A percentile compares a stretch with the other conserved stretches of the same genome.
phyloP scores from a whole-genome alignment of 2,888 invertebrate genomes.

The Acronicta leporina region DNA sequence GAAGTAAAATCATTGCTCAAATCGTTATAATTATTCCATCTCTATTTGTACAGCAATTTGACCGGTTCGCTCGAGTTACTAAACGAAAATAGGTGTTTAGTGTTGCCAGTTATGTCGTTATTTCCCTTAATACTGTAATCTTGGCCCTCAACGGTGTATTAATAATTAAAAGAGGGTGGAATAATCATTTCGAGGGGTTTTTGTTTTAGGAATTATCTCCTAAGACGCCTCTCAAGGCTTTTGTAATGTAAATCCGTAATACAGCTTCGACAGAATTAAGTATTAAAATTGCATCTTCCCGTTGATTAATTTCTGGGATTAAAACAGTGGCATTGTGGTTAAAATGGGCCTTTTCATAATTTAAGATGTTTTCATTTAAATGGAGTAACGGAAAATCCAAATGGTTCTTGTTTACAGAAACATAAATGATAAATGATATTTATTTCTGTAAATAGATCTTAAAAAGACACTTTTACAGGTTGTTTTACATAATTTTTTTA shows the following conservation, averaged over 20 bases:
- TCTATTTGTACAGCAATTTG: slow-evolving; percentile 29
- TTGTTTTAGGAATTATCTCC: slow-evolving; percentile 74
- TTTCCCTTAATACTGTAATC: slow-evolving; percentile 74
- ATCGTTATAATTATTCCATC: slow-evolving; percentile 1
- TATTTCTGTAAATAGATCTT: no score
- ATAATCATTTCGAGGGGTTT: slow-evolving; percentile 70
- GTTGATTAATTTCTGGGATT: slow-evolving; percentile 61
- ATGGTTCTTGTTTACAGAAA: no score
- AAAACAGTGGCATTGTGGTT: slow-evolving; percentile 50
- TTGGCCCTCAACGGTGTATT: slow-evolving; percentile 74
- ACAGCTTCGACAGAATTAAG: slow-evolving; percentile 60
- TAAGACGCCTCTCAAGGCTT: slow-evolving; percentile 61
- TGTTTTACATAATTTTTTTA: no score
- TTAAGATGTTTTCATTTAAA: slow-evolving; percentile 45
- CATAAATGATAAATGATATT: no score
- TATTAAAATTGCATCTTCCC: slow-evolving; percentile 63
- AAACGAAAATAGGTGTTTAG: slow-evolving; percentile 48
- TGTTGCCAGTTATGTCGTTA: slow-evolving; percentile 57
- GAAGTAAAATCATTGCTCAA: slow-evolving; percentile 9
- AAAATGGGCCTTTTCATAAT: slow-evolving; percentile 50
- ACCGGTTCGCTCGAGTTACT: slow-evolving; percentile 39
- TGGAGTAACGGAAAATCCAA: slow-evolving; percentile 3
- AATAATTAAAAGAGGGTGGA: slow-evolving; percentile 82
- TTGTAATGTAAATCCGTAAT: slow-evolving; percentile 57
- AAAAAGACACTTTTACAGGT: no score